Evolutionary conservation across 2,113 vertebrate genomes (phyloP).

Genomic region (Ancistrus triradiatus): DNA sequence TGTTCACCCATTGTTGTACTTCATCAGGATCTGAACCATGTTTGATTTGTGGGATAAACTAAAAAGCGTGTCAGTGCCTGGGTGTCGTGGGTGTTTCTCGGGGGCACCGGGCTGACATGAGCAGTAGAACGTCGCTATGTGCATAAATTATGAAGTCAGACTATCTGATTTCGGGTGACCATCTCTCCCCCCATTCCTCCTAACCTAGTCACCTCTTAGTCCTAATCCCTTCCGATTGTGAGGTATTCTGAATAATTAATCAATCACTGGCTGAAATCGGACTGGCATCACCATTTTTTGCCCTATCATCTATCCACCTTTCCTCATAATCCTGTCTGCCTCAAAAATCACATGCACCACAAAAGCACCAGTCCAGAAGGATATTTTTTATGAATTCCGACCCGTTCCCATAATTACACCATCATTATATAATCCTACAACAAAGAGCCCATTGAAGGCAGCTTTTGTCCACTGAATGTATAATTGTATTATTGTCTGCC

Average conservation of each 20-base stretch:
- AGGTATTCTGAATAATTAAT: constrained; percentile 84
- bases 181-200: not conserved
- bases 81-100: too few relatives aligned
- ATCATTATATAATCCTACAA: constrained; percentile 99
- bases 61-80: too few relatives aligned
- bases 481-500: constrained; percentile 91
- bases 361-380: constrained; percentile 73
- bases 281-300: constrained; percentile 64
- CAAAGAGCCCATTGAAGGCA: constrained; percentile 96
- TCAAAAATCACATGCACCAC: constrained; percentile 72
- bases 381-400: constrained; percentile 79
- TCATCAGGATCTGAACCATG: too few relatives aligned
- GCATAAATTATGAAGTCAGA: constrained; percentile 32
- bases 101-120: too few relatives aligned
- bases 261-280: constrained; percentile 78
- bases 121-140: too few relatives aligned
- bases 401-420: constrained; percentile 94
- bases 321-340: constrained; percentile 71
- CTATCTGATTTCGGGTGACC: constrained; percentile 11
- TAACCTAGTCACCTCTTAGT: constrained; percentile 59
- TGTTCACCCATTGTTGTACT: too few relatives aligned
- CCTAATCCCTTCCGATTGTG: constrained; percentile 63
- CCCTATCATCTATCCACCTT: constrained; percentile 75
- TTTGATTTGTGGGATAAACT: too few relatives aligned
- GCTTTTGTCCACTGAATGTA: constrained; percentile 97